These are phyloP conservation scores for Carabus problematicus DNA, from an alignment of 2,888 invertebrate genomes.

Conservation along the genomic window DNA sequence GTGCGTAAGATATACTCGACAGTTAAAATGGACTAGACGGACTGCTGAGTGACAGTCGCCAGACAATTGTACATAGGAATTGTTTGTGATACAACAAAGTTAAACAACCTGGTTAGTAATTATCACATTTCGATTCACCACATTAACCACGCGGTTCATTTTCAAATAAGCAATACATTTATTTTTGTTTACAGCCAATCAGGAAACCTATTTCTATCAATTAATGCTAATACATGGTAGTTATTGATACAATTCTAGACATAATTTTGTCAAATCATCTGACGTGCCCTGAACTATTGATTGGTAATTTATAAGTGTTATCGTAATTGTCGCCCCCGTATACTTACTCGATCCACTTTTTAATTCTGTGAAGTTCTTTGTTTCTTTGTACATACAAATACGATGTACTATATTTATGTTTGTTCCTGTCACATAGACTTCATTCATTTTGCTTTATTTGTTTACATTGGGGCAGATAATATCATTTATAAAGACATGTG, in stretches of 20 bases:
- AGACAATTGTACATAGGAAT: slow-evolving; percentile 32
- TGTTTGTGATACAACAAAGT: slow-evolving; percentile 38
- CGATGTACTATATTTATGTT: too few species aligned
- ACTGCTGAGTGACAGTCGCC: background rate
- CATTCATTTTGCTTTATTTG: too few species aligned
- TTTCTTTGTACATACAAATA: too few species aligned
- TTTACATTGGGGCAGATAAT: too few species aligned
- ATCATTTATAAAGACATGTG: too few species aligned
- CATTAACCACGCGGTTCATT: too few species aligned
- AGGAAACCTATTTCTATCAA: background rate
- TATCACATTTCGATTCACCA: background rate
- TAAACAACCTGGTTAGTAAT: slow-evolving; percentile 31
- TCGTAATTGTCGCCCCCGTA: too few species aligned
- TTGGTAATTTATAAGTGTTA: slow-evolving; percentile 8
- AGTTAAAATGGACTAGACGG: slow-evolving; percentile 95
- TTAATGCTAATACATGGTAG: background rate
- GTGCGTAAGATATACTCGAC: slow-evolving; percentile 99
- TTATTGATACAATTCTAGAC: slow-evolving; percentile 3
- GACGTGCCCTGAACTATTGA: slow-evolving; percentile 5
- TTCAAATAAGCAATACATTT: background rate
- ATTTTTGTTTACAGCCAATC: slow-evolving; percentile 9
- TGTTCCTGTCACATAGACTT: too few species aligned
- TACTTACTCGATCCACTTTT: too few species aligned
- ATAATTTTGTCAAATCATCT: slow-evolving; percentile 2
- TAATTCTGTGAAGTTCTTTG: too few species aligned